Evolutionary conservation across 2,113 vertebrate genomes (phyloP), one percentile per base, ranked within the genome.

Genomic region (Prunella fulvescens): DNA sequence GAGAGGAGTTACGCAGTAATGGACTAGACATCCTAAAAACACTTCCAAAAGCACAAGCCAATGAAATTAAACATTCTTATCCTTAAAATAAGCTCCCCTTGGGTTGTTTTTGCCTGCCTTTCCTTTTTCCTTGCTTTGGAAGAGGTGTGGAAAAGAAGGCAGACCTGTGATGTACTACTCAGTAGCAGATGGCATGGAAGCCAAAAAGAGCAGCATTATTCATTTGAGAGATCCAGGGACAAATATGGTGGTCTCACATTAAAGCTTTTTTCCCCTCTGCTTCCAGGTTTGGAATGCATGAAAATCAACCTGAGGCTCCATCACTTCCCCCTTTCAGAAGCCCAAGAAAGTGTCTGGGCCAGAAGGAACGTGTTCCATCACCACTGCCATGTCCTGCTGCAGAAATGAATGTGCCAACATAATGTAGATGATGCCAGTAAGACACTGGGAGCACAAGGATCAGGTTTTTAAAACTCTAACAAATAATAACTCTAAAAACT

Each of bases 381-480:
- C 50, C 22, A 25, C 29, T 40, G 7, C 39, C 4, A 2, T 3
- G 1, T 71, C 39, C 51, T 39, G 19, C 23, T 18, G 17, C 14
- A 31, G 47, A 74, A 33, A 76, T 0, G 0, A 50, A 70, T 4
- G 14, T 14, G 26, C 39, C 44, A 48, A 2, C 0, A 0, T 5
- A 16, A 82, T 12, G 22, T 4, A 78, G 11, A 35, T 12, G 1
- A 71, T 40, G 14, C 20, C 81, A 67, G 17, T 19, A 44, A n/a
- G 50, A 91, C 48, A 44, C n/a, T 39, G 22, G 18, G 28, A 81
- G 28, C 17, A 18, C 1, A 1, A 78, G 19, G 31, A 65, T 28
- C 9, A 51, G 26, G 1, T 37, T 78, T 40, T 76, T 84, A 37
- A 37, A 37, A 37, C 37, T 37, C 37, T 37, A 9, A 37, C 37